Evolutionary conservation across 2,888 invertebrate species (phyloP).

Genomic region (Hydraecia micacea): DNA sequence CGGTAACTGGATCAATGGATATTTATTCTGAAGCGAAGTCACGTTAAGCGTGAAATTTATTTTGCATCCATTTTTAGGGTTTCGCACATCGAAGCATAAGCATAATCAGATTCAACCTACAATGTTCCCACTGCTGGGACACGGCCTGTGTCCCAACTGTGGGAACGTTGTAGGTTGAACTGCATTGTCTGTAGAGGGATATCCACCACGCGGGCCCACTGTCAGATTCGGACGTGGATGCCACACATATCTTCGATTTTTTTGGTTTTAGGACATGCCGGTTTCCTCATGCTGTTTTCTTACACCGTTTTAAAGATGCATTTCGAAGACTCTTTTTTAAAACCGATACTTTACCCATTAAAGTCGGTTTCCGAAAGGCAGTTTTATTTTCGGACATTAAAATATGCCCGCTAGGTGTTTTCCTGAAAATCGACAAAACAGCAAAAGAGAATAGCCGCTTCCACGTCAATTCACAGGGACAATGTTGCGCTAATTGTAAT

Average conservation of each 20-base stretch:
- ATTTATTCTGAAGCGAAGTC: not conserved
- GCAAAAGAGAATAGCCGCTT: not conserved
- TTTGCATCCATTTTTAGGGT: not conserved
- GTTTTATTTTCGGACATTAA: not conserved
- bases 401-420: not conserved
- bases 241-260: too few species aligned
- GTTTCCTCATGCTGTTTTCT: not conserved
- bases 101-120: not conserved
- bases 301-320: not conserved
- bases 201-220: not conserved
- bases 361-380: not conserved
- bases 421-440: not conserved
- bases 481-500: not conserved
- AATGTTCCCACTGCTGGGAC: not conserved
- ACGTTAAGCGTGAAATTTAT: not conserved
- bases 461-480: not conserved
- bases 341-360: not conserved
- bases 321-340: not conserved
- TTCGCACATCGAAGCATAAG: not conserved
- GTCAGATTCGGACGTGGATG: not conserved
- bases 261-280: not conserved
- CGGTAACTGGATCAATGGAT: conserved; percentile 22
- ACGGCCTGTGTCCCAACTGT: too few species aligned
- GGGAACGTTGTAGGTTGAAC: not conserved
- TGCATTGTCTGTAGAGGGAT: not conserved